Base-by-base conservation (phyloP, 2,888 invertebrate genomes). In the Morpho helenor region DNA sequence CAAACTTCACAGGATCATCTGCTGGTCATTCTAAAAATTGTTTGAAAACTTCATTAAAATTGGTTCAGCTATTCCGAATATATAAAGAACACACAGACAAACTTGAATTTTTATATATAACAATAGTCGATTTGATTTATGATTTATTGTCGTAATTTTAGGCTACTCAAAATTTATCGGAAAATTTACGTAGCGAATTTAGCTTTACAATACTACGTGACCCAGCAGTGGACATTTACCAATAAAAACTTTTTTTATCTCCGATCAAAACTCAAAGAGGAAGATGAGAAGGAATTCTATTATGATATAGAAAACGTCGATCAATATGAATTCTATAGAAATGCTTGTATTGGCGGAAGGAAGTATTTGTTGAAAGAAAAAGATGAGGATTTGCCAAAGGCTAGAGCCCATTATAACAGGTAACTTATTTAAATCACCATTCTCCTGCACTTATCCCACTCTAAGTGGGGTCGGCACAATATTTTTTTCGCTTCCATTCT, bases 151-250 rank as follows among this genome's bases (percentile, higher is more conserved):
- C 16, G 7, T 31, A 50, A n/a, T 76, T 75, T 7, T 75, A 98
- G 97, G 84, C 87, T 98, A 61, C 81, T 96, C 8, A 94, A 93
- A 79, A 75, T 97, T 39, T 97, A 98, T 75, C 91, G 95, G n/a
- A 94, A 94, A 67, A 94, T 98, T 52, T 97, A 94, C 79, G 92
- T 92, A 23, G 95, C 97, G 0, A 94, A 95, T 71, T 85, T 90
- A 56, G 95, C 95, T 0, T 76, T 98, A 2, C 87, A 92, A 9
- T 95, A 95, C 77, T 98, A 97, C 74, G 91, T 95, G 1, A 91
- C 90, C 0, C 93, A 95, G 69, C 92, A 95, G 65, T 98, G 98
- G 98, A 84, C 84, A 0, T 97, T 97, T 70, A 78, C 84, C 50
- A 96, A 95, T 43, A 53, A 48, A 6, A 67, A 67, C 50, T 62